Conservation (phyloP, 2,888 invertebrate genomes). For the Parelbella ahira region DNA sequence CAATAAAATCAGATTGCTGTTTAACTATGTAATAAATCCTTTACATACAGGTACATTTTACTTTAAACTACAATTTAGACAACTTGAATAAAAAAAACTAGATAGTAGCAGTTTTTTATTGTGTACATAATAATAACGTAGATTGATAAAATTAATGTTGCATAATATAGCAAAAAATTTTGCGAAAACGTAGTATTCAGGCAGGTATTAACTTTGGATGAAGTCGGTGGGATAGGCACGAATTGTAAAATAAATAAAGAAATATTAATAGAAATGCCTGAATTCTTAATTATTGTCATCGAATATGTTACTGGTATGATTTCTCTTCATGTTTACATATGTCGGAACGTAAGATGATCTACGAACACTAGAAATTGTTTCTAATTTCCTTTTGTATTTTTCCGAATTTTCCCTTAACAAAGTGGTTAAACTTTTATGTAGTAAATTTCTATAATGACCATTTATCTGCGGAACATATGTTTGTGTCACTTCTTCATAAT, state of each 20-base stretch:
- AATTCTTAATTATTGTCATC: slow-evolving; percentile 20
- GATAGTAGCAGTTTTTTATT: too few relatives aligned
- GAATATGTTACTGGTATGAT: slow-evolving; percentile 37
- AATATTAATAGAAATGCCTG: neutral
- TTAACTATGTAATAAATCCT: too few relatives aligned
- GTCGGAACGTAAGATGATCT: slow-evolving; percentile 48
- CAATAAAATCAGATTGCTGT: too few relatives aligned
- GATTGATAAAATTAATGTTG: too few relatives aligned
- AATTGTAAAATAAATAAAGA: neutral
- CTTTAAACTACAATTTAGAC: too few relatives aligned
- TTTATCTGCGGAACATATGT: slow-evolving; percentile 67
- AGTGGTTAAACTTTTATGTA: slow-evolving; percentile 45
- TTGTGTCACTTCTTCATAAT: slow-evolving; percentile 29
- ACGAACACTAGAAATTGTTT: slow-evolving; percentile 47
- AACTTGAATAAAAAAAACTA: too few relatives aligned
- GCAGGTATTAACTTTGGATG: too few relatives aligned
- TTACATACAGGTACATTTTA: too few relatives aligned
- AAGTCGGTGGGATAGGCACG: slow-evolving; percentile 5
- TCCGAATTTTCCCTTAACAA: slow-evolving; percentile 46
- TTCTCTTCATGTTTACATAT: slow-evolving; percentile 66
- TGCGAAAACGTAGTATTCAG: too few relatives aligned
- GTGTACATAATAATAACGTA: too few relatives aligned
- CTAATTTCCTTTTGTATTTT: slow-evolving; percentile 52
- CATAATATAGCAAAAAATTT: too few relatives aligned
- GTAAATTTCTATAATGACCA: slow-evolving; percentile 62